phyloP scores from a whole-genome alignment of 2,797 vertebrate species.

The Luscinia megarhynchos region DNA sequence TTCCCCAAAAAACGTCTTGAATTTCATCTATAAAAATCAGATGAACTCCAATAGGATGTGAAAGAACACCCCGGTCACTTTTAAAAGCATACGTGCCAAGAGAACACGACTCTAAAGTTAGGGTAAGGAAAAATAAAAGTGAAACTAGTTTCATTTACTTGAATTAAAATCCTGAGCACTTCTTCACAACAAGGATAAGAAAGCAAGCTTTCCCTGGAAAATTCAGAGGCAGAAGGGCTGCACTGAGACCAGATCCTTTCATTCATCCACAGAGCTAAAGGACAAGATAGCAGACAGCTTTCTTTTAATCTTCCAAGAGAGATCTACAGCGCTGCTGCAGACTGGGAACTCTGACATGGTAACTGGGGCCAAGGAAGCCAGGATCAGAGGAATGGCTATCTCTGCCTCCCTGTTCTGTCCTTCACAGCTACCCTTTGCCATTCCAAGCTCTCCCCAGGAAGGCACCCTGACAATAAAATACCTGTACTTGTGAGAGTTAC shows the following conservation, averaged over 20 bases:
- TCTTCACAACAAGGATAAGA: neutral
- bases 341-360: neutral
- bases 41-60: neutral
- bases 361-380: neutral
- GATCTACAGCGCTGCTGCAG: rapidly evolving
- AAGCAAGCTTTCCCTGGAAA: neutral
- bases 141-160: neutral
- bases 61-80: neutral
- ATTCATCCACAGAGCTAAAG: neutral
- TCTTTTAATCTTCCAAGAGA: neutral
- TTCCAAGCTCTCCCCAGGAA: neutral
- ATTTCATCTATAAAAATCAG: neutral
- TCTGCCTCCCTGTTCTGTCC: neutral
- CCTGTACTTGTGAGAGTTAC: neutral
- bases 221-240: neutral
- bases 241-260: neutral
- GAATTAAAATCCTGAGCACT: neutral
- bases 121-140: neutral
- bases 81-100: neutral
- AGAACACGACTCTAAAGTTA: neutral
- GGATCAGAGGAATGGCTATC: neutral
- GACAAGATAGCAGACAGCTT: neutral
- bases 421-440: neutral
- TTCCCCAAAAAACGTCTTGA: neutral
- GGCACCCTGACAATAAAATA: neutral